Percentiles rank a stretch among this genome's conserved stretches.
phyloP scores from a whole-genome alignment of 1,140 invertebrate genomes.

The Ectropis grisescens region DNA sequence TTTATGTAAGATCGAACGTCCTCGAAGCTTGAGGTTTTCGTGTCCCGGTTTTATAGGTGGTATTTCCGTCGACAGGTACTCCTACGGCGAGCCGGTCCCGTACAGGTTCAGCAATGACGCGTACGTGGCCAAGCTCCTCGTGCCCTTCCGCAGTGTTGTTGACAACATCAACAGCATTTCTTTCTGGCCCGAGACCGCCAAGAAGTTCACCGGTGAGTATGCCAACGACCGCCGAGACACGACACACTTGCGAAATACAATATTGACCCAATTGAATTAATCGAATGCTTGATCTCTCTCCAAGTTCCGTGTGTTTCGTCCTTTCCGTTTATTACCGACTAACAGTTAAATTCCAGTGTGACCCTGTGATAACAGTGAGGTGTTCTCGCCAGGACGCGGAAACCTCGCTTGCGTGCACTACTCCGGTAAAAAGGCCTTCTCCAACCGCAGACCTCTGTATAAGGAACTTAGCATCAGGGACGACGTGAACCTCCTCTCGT shows the following conservation, averaged over 20 bases:
- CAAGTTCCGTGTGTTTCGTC: conserved; percentile 2
- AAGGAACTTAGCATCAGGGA: conserved; percentile 75
- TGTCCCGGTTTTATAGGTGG: no score
- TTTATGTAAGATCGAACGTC: no score
- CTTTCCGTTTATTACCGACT: conserved; percentile 13
- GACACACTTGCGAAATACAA: conserved; percentile 3
- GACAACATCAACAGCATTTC: conserved; percentile 72
- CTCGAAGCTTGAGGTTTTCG: no score
- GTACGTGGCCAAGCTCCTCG: conserved; percentile 74
- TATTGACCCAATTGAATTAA: conserved; percentile 8
- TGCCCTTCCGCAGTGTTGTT: conserved; percentile 71
- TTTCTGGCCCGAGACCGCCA: conserved; percentile 75
- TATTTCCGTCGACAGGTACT: conserved; percentile 28
- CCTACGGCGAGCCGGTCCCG: conserved; percentile 55
- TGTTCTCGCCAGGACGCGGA: conserved; percentile 73
- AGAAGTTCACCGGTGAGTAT: conserved; percentile 73
- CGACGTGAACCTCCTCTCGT: conserved; percentile 82
- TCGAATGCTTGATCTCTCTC: conserved; percentile 1
- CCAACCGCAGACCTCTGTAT: conserved; percentile 78
- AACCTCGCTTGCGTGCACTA: conserved; percentile 84
- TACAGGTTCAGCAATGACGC: conserved; percentile 73
- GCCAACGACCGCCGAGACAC: conserved; percentile 3
- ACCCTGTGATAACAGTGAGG: conserved; percentile 43
- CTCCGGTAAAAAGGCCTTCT: conserved; percentile 81
- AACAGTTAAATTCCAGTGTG: conserved; percentile 42